Percentiles rank a stretch among this genome's conserved stretches.
Conservation (phyloP, 2,797 vertebrate species). For the Melanotaenia pygmaea region DNA sequence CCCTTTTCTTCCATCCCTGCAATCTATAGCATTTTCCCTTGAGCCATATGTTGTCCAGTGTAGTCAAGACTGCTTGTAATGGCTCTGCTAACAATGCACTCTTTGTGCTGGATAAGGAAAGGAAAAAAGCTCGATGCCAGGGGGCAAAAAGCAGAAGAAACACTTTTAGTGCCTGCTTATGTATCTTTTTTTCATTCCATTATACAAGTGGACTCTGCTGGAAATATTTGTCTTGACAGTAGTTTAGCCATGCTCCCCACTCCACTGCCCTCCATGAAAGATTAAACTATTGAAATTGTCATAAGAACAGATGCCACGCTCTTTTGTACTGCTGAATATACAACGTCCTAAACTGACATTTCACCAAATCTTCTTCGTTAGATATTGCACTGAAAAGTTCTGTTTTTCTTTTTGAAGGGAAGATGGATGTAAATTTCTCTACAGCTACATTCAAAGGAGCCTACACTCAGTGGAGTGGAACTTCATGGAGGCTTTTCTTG, state of each 20-base stretch:
- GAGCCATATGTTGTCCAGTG: slow-evolving; percentile 88
- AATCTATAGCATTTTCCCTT: slow-evolving; percentile 92
- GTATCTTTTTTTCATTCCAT: slow-evolving; percentile 79
- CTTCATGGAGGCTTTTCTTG: slow-evolving; percentile 67
- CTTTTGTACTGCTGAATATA: slow-evolving; percentile 50
- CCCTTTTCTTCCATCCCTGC: slow-evolving; percentile 79
- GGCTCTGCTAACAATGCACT: slow-evolving; percentile 94
- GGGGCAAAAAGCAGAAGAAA: slow-evolving; percentile 83
- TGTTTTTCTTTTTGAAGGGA: slow-evolving; percentile 17
- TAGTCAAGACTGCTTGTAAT: slow-evolving; percentile 89
- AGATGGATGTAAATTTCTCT: slow-evolving; percentile 40
- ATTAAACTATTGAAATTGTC: slow-evolving; percentile 86
- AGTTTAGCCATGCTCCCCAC: slow-evolving; percentile 82
- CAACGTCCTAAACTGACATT: slow-evolving; percentile 58
- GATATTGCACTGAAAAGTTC: slow-evolving; percentile 36
- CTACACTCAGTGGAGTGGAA: slow-evolving; percentile 49
- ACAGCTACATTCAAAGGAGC: slow-evolving; percentile 53
- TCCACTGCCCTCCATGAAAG: slow-evolving; percentile 76
- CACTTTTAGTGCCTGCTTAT: slow-evolving; percentile 86
- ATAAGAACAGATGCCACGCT: slow-evolving; percentile 79
- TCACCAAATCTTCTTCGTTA: slow-evolving; percentile 50
- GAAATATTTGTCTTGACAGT: slow-evolving; percentile 93
- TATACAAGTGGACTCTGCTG: slow-evolving; percentile 86
- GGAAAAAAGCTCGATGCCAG: slow-evolving; percentile 88
- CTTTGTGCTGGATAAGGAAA: slow-evolving; percentile 95